Evolutionary conservation across 2,113 vertebrate species (phyloP).

Genomic region (Rafetus swinhoei): DNA sequence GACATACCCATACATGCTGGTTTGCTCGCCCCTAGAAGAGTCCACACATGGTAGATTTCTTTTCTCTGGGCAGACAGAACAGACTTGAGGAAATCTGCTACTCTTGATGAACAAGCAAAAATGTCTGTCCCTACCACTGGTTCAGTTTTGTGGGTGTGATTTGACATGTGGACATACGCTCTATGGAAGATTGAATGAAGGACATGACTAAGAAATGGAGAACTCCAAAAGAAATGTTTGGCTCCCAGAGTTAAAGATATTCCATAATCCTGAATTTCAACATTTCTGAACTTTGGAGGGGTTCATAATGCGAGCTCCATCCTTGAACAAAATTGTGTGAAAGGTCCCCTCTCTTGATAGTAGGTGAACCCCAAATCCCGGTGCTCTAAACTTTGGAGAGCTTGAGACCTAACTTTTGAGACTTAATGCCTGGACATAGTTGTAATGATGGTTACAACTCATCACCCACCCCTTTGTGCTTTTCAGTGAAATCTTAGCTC

Average conservation of each 20-base stretch:
- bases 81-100: background rate
- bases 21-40: background rate
- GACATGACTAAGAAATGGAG: background rate
- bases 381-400: background rate
- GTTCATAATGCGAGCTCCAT: background rate
- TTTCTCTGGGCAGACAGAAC: background rate
- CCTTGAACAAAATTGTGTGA: background rate
- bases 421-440: background rate
- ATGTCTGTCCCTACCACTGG: background rate
- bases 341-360: background rate
- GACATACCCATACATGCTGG: background rate
- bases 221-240: background rate
- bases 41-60: background rate
- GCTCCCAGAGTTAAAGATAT: background rate
- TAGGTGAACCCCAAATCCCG: background rate
- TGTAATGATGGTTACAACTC: background rate
- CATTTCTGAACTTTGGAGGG: background rate
- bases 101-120: background rate
- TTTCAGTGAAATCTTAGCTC: background rate
- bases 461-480: background rate
- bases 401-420: background rate
- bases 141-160: background rate
- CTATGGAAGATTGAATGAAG: background rate
- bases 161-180: background rate
- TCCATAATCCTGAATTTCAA: background rate